phyloP scores from a whole-genome alignment of 2,888 invertebrate genomes.

The Agapetus fuscipes region DNA sequence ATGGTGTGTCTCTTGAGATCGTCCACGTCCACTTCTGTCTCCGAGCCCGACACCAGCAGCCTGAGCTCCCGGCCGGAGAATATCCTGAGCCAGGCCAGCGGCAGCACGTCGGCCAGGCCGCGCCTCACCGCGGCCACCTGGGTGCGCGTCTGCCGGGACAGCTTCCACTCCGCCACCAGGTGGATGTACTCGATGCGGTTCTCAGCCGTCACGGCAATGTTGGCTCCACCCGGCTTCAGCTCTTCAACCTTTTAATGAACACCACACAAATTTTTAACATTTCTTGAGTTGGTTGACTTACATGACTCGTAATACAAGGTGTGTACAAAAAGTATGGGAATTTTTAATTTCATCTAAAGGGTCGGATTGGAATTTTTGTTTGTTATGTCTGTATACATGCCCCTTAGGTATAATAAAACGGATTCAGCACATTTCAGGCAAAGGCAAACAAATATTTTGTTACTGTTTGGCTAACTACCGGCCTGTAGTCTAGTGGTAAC shows the following conservation, averaged over 20 bases:
- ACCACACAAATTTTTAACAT: too few relatives aligned
- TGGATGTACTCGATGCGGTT: constrained; percentile 97
- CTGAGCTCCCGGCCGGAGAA: constrained; percentile 89
- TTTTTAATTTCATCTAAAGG: background rate
- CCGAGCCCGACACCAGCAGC: constrained; percentile 92
- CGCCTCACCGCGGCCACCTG: constrained; percentile 84
- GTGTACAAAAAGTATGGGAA: background rate
- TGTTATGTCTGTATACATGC: too few relatives aligned
- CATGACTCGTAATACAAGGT: too few relatives aligned
- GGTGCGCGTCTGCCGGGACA: constrained; percentile 65
- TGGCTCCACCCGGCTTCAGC: constrained; percentile 80
- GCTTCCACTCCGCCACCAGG: constrained; percentile 89
- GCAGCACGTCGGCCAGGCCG: constrained; percentile 85
- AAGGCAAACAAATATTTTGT: too few relatives aligned
- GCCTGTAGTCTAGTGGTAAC: too few relatives aligned
- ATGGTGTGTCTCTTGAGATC: constrained; percentile 82
- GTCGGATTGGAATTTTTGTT: too few relatives aligned
- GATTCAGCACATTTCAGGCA: too few relatives aligned
- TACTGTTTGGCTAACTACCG: too few relatives aligned
- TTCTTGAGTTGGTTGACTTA: too few relatives aligned
- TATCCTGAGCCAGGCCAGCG: constrained; percentile 88
- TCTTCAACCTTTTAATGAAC: constrained; percentile 78
- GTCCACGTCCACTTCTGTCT: constrained; percentile 84
- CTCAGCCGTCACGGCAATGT: constrained; percentile 81
- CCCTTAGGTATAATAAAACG: too few relatives aligned